Evolutionary conservation across 1,140 invertebrate genomes (phyloP).

Genomic region (Papilio polyxenes): DNA sequence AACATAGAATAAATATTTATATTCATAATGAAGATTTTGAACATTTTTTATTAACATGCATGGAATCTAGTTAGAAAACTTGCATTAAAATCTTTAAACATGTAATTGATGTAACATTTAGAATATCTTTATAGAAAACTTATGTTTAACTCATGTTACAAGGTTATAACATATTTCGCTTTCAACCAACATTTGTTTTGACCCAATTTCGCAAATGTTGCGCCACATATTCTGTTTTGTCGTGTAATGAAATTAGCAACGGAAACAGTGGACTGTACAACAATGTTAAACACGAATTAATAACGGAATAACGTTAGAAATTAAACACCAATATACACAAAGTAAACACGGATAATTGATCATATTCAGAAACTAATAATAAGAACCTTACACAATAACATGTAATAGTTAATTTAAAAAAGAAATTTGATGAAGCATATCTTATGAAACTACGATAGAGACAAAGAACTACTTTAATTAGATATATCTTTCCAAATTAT

Average conservation of each 20-base stretch:
- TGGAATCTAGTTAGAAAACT: not conserved
- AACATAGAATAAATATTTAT: too few relatives aligned
- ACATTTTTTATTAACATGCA: too few relatives aligned
- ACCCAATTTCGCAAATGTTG: conserved; percentile 8
- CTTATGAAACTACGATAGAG: not conserved
- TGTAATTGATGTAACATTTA: not conserved
- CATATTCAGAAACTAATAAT: not conserved
- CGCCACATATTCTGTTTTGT: conserved; percentile 22
- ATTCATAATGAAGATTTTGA: too few relatives aligned
- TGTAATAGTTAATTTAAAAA: not conserved
- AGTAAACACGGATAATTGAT: not conserved
- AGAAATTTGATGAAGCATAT: not conserved
- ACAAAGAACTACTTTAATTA: too few relatives aligned
- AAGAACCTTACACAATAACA: not conserved
- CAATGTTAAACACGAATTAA: conserved; percentile 26
- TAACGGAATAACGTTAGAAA: not conserved
- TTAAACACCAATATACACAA: not conserved
- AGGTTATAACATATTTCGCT: not conserved
- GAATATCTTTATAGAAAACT: not conserved
- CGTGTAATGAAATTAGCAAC: conserved; percentile 22
- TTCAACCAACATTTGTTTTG: conserved; percentile 3
- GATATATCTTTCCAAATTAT: not conserved
- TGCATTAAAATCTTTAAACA: not conserved
- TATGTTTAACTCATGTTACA: not conserved
- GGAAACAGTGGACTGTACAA: conserved; percentile 20